phyloP scores from a whole-genome alignment of 2,797 vertebrate species.

The Lagodon rhomboides region DNA sequence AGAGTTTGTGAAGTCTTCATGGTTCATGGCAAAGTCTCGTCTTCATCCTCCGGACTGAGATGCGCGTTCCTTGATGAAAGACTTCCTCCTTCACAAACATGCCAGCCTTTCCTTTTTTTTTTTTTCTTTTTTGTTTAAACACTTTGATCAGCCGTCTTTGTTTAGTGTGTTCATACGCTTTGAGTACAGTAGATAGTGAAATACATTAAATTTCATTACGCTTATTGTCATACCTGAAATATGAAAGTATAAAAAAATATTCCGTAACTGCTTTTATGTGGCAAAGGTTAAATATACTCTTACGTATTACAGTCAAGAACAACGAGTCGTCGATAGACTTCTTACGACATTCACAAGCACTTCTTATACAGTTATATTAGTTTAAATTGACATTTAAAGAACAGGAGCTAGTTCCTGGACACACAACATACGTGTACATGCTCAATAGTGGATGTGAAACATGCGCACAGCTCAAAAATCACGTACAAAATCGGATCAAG shows the following conservation, averaged over 20 bases:
- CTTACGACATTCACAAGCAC: constrained; percentile 72
- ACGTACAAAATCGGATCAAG: constrained; percentile 68
- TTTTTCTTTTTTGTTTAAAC: background rate
- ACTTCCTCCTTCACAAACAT: constrained; percentile 46
- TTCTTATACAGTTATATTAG: constrained; percentile 67
- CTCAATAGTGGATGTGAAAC: constrained; percentile 68
- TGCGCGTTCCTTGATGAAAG: constrained; percentile 47
- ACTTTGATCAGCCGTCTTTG: constrained; percentile 37
- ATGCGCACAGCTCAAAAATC: constrained; percentile 56
- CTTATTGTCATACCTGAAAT: constrained; percentile 71
- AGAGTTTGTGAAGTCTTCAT: constrained; percentile 40
- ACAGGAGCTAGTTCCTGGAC: constrained; percentile 54
- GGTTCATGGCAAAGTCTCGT: constrained; percentile 44
- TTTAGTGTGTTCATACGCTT: constrained; percentile 67
- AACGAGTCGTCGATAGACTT: constrained; percentile 58
- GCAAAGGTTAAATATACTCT: constrained; percentile 73
- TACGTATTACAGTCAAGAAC: constrained; percentile 63
- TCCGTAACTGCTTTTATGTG: constrained; percentile 61
- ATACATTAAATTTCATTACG: constrained; percentile 64
- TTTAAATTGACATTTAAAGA: constrained; percentile 61
- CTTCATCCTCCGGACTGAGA: constrained; percentile 33
- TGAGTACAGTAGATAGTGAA: constrained; percentile 82
- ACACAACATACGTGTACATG: constrained; percentile 62
- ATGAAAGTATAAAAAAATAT: constrained; percentile 60
- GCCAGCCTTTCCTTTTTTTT: background rate